Base-by-base conservation (phyloP, 53 echinoderm and acorn worm species). In the Holothuria leucospilota region DNA sequence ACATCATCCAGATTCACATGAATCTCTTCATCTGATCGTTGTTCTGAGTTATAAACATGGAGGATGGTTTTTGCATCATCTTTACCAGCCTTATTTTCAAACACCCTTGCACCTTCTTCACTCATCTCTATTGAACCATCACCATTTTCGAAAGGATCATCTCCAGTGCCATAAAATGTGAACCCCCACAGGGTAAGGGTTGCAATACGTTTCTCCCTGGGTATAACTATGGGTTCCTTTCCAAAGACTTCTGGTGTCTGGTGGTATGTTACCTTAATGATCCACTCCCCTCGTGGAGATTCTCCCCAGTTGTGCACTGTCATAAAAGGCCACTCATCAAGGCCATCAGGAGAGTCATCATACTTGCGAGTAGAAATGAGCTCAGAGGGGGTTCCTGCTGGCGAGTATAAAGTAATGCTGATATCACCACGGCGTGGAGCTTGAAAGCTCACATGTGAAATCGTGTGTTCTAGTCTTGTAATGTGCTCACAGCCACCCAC, bases 281-380 rank as follows among this genome's bases (percentile, higher is more conserved):
- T 86, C 99, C 99, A 99, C 28, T 79, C 65, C 25, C 99, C 95
- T 7, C 62, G 86, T 10, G 95, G 92, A 41, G 90, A 75, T 68
- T 95, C 99, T 6, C 99, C 99, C 99, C 99, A 95, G 94, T 94
- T 95, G 71, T 94, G 93, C 7, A 96, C 96, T 0, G 96, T 88
- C 99, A 95, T 95, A 78, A 99, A 99, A 13, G 99, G 93, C 90
- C 94, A 99, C 18, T 85, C 66, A 2, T 56, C 81, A 0, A 95
- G 78, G 0, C 92, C 92, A 13, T 89, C 77, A 0, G 39, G 39
- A 62, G 83, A 62, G 71, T 80, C 85, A 62, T 99, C 99, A 20
- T 90, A 81, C 14, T 62, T 88, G 14, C 99, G 87, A 7, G 90
- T 79, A 1, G 93, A 93, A 9, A 99, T 82, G 8, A 99, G 87